phyloP scores from a whole-genome alignment of 2,113 vertebrate species.

The Callocephalon fimbriatum region DNA sequence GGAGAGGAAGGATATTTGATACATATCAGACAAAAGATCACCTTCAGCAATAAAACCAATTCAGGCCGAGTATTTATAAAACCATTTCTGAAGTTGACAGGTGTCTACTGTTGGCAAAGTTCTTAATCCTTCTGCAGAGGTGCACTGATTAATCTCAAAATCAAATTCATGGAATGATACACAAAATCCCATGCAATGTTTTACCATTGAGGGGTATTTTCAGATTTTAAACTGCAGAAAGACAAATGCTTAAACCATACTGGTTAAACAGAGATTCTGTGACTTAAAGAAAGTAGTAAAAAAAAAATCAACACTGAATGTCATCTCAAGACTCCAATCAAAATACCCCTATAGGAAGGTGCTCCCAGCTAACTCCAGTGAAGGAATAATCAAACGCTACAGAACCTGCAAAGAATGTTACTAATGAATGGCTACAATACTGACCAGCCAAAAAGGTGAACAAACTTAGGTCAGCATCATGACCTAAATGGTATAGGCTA shows the following conservation, averaged over 20 bases:
- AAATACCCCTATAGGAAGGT: background rate
- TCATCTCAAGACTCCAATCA: background rate
- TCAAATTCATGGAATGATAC: background rate
- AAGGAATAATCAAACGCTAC: background rate
- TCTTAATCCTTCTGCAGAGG: background rate
- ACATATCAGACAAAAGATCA: background rate
- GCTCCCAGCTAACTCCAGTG: background rate
- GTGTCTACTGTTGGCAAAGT: background rate
- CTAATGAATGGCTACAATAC: background rate
- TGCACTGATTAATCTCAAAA: background rate
- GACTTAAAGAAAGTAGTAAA: background rate
- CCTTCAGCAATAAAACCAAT: background rate
- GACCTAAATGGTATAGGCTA: background rate
- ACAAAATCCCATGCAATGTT: background rate
- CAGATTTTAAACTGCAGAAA: background rate
- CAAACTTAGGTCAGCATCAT: background rate
- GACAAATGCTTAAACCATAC: background rate
- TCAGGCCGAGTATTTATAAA: background rate
- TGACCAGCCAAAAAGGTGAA: background rate
- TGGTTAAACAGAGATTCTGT: background rate
- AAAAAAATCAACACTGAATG: background rate
- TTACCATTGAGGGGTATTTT: rapidly evolving
- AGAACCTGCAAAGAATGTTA: background rate
- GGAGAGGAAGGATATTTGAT: conserved; percentile 5
- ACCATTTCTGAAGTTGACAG: background rate